A percentile compares a stretch with the other conserved stretches of the same genome.
Conservation (phyloP, 2,888 invertebrate species). For the Acleris holmiana region DNA sequence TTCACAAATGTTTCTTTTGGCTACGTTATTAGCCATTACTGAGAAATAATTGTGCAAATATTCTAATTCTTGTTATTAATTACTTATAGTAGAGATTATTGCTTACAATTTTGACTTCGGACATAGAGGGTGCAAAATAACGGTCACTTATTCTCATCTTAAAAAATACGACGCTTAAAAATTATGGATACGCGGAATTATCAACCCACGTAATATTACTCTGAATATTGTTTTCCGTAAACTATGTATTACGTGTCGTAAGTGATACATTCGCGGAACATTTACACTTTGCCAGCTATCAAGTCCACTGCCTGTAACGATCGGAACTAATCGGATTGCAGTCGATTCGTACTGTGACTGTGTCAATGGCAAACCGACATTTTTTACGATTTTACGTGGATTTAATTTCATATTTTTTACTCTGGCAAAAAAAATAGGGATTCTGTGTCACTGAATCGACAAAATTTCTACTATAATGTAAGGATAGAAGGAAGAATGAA, state of each 20-base stretch:
- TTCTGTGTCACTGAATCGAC: neutral
- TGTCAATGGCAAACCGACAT: conserved; percentile 52
- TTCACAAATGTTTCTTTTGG: no score
- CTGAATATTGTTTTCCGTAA: neutral
- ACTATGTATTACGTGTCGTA: conserved; percentile 5
- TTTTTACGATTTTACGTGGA: conserved; percentile 37
- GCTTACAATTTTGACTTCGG: no score
- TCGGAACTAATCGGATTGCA: conserved; percentile 51
- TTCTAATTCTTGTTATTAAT: no score
- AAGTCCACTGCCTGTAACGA: conserved; percentile 44
- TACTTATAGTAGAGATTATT: no score
- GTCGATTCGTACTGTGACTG: conserved; percentile 42
- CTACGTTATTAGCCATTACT: no score
- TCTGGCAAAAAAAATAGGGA: neutral
- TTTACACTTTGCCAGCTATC: conserved; percentile 7
- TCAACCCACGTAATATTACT: neutral
- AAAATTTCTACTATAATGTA: no score
- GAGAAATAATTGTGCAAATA: no score
- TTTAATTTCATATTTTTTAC: neutral
- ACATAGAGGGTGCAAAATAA: no score
- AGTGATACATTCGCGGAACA: conserved; percentile 3
- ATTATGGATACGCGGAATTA: neutral
- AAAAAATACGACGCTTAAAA: no score
- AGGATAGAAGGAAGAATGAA: no score
- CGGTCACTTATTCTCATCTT: no score